Evolutionary conservation across 2,113 vertebrate species (phyloP).

Genomic region (Ranitomeya imitator): DNA sequence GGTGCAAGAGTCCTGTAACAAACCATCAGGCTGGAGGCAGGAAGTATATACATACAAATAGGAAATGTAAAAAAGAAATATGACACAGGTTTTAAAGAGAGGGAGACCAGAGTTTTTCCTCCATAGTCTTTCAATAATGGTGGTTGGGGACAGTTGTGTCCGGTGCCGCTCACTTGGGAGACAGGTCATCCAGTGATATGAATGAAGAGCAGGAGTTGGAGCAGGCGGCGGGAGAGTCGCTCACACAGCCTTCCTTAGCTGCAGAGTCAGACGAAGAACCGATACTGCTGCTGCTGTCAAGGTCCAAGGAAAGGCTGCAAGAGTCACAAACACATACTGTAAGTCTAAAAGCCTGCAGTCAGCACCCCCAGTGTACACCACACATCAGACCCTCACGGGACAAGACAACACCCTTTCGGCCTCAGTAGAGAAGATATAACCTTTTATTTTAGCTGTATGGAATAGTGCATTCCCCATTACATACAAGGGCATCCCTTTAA

Average conservation of each 20-base stretch:
- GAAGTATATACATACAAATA: conserved; percentile 3
- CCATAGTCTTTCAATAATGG: background rate
- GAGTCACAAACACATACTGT: background rate
- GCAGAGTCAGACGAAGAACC: conserved; percentile 88
- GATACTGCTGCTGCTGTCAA: conserved; percentile 89
- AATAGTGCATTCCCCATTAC: no score
- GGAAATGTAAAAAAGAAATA: background rate
- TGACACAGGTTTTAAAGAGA: background rate
- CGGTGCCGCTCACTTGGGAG: conserved; percentile 82
- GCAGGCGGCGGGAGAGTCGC: conserved; percentile 85
- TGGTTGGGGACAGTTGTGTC: background rate
- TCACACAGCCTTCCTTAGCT: conserved; percentile 87
- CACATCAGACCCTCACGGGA: no score
- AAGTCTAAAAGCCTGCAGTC: background rate
- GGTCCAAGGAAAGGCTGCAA: conserved; percentile 83
- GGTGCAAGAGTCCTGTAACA: background rate
- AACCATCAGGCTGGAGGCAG: background rate
- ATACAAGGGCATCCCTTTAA: no score
- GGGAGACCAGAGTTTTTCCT: background rate
- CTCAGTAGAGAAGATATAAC: no score
- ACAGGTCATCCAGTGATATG: conserved; percentile 86
- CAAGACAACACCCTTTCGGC: no score
- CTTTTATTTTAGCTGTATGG: no score
- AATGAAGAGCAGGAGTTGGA: conserved; percentile 78
- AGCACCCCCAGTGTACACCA: no score